These are phyloP conservation scores for Cottus gobio DNA, from an alignment of 2,113 vertebrate species.

Conservation along the genomic window DNA sequence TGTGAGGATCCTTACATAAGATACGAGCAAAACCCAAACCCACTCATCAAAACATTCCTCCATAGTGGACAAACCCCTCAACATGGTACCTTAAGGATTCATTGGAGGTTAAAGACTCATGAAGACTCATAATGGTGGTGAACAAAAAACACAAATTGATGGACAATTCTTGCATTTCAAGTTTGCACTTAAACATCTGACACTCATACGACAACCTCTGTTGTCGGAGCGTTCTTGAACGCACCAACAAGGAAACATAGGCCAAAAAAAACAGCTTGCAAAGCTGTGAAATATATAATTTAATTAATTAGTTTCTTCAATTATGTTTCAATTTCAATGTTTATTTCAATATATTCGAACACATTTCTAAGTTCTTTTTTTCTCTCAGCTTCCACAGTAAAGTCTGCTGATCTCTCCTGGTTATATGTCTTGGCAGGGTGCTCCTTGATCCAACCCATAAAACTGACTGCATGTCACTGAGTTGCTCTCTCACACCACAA, in stretches of 20 bases:
- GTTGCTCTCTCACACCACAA: slow-evolving; percentile 44
- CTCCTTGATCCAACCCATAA: slow-evolving; percentile 19
- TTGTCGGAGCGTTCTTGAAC: not conserved
- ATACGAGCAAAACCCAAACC: not conserved
- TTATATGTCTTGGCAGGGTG: slow-evolving; percentile 27
- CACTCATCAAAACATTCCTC: slow-evolving; percentile 3
- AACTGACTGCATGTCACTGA: slow-evolving; percentile 50
- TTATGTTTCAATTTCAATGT: not conserved
- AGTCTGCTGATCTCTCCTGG: slow-evolving; percentile 13
- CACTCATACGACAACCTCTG: not conserved
- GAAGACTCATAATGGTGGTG: not conserved
- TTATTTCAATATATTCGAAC: not conserved
- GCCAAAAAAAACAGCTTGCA: not conserved
- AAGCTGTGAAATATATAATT: not conserved
- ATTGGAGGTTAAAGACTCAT: not conserved
- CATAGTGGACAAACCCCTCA: not conserved
- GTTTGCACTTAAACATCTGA: not conserved
- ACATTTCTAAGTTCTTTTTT: not conserved
- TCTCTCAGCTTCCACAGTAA: slow-evolving; percentile 8
- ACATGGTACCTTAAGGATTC: not conserved
- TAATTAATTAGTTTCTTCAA: not conserved
- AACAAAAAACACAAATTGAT: not conserved
- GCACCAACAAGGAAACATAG: not conserved
- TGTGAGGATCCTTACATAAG: not conserved
- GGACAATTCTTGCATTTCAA: not conserved